Evolutionary conservation across 1,140 invertebrate genomes (phyloP), one percentile per base, ranked within the genome.

Genomic region (Philotrypesis tridentata): DNA sequence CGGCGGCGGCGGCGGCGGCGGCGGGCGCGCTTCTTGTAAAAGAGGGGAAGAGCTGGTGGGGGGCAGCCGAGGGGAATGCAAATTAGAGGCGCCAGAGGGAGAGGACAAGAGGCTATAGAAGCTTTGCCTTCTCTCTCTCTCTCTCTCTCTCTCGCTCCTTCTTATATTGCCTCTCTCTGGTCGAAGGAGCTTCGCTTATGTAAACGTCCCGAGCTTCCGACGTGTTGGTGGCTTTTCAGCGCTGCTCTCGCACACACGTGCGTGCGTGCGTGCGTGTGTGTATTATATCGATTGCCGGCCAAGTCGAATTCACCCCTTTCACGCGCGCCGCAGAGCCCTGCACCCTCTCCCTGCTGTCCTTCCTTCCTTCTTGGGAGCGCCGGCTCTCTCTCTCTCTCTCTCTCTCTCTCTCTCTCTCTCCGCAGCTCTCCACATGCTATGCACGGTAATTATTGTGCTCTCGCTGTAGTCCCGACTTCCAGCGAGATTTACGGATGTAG

Each of bases 71-170:
- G 90, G 90, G 90, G 90, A 91, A 91, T 92, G 90, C 90, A 91
- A 91, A 91, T 91, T 92, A 91, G 89, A 92, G 65, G 90, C 89
- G 89, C 89, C 90, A 90, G 88, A 89, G 89, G 87, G 87, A 83
- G 81, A 77, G 83, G 83, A 86, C 82, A 86, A 86, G 86, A 83
- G 82, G 79, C 68, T 37, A 31, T 70, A 86, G 86, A 83, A 79
- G 79, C 68, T 37, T 70, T 70, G 37, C 21, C 37, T 43, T 71
- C 21, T 40, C 75, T 72, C 27, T 23, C 43, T 48, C 43, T 76
- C 43, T 14, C 33, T 40, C 37, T 55, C 12, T 31, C 55, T 65
- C n/a, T 31, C n/a, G n/a, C 37, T 68, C 37, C 27, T 40, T 67
- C 63, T 67, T 67, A 67, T 71, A 71, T 25, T 71, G 23, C 33